Evolutionary conservation across 2,113 vertebrate genomes (phyloP).

Genomic region (Alligator sinensis): DNA sequence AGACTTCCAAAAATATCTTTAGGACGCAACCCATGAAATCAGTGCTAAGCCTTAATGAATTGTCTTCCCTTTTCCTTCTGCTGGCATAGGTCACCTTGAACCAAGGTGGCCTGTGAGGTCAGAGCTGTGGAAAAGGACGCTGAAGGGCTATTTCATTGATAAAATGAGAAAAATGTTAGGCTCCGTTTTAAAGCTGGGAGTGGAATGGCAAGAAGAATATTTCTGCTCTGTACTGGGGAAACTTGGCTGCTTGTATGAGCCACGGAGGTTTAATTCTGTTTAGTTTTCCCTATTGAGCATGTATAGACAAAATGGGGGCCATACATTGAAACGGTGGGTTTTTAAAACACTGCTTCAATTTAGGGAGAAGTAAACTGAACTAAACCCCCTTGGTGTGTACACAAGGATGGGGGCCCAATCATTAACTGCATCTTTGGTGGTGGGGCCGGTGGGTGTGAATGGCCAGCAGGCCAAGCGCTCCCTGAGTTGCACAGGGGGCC

Average conservation of each 20-base stretch:
- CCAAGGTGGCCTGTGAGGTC: not conserved
- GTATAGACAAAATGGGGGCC: no score
- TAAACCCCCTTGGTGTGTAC: no score
- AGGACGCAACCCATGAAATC: slow-evolving; percentile 43
- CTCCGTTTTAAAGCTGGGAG: slow-evolving; percentile 35
- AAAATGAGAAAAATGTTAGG: not conserved
- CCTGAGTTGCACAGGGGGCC: no score
- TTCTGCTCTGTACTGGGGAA: not conserved
- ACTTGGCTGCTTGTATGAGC: not conserved
- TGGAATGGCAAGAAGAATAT: not conserved
- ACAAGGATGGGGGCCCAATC: no score
- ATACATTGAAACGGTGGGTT: no score
- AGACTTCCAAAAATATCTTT: slow-evolving; percentile 12
- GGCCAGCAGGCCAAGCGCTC: no score
- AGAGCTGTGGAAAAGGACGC: not conserved
- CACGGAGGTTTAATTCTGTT: no score
- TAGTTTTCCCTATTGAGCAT: no score
- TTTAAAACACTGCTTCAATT: no score
- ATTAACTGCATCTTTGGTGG: no score
- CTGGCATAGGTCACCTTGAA: not conserved
- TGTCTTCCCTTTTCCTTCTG: not conserved
- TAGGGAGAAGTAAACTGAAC: no score
- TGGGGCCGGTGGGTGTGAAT: no score
- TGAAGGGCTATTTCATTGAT: slow-evolving; percentile 27
- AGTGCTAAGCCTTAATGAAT: slow-evolving; percentile 57